Evolutionary conservation across 2,888 invertebrate species (phyloP).

Genomic region (Eugnorisma glareosa): DNA sequence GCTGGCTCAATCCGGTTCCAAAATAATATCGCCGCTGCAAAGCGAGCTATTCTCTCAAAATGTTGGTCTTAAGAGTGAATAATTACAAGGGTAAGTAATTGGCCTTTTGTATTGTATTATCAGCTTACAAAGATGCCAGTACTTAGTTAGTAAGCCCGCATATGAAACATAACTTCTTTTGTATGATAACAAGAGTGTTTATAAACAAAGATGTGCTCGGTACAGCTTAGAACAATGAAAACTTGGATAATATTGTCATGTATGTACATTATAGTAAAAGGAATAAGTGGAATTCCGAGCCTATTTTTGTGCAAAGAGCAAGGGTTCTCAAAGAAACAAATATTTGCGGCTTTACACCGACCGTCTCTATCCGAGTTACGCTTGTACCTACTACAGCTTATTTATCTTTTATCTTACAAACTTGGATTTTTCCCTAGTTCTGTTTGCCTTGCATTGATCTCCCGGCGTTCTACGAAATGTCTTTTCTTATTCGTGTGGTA

Average conservation of each 20-base stretch:
- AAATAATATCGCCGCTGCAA: constrained; percentile 53
- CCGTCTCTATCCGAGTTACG: constrained; percentile 68
- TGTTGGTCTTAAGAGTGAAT: constrained; percentile 62
- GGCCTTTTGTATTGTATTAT: constrained; percentile 60
- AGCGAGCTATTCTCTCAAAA: constrained; percentile 53
- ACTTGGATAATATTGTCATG: constrained; percentile 48
- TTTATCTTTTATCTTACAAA: constrained; percentile 66
- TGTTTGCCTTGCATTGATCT: constrained; percentile 59
- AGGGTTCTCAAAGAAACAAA: constrained; percentile 81
- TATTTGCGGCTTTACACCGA: constrained; percentile 80
- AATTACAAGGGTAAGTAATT: constrained; percentile 64
- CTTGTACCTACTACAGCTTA: constrained; percentile 62
- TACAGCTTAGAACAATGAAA: constrained; percentile 58
- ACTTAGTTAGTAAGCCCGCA: constrained; percentile 52
- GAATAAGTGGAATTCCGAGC: constrained; percentile 72
- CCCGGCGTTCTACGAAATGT: constrained; percentile 36
- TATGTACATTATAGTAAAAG: constrained; percentile 39
- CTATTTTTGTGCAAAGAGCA: constrained; percentile 76
- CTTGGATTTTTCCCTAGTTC: constrained; percentile 58
- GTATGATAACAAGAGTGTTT: constrained; percentile 53
- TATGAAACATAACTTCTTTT: constrained; percentile 58
- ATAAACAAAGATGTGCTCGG: constrained; percentile 53
- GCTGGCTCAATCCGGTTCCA: constrained; percentile 53
- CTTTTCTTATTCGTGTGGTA: constrained; percentile 39
- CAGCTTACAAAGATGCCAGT: constrained; percentile 53